Base-by-base conservation (phyloP, 1,140 invertebrate species). In the Pectinophora gossypiella region DNA sequence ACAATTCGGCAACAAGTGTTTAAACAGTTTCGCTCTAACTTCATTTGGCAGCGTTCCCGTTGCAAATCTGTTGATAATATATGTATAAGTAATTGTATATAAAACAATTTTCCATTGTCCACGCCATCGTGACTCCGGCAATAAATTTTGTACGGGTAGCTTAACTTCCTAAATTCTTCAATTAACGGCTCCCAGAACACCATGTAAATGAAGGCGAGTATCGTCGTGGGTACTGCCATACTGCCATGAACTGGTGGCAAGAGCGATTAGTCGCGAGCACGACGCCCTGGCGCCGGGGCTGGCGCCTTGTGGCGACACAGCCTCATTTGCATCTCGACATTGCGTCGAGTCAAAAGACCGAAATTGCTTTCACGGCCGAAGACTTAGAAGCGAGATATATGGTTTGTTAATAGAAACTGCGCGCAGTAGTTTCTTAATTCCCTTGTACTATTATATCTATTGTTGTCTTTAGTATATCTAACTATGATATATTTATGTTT, bases 271-370 rank as follows among this genome's bases (percentile, higher is more conserved):
- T 32, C 27, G 36, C n/a, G 36, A 5, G 23, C 13, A 16, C 36
- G 36, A 12, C 36, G 36, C 2, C n/a, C 7, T 15, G 36, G 36
- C 36, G 36, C 36, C 36, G 36, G 36, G 13, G 36, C 16, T 40
- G 36, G 36, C 36, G 36, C 36, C 36, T 40, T 6, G 10, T 40
- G 36, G 7, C 36, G 36, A 10, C 36, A 40, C 16, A 40, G 36
- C 36, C 36, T 40, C 36, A 15, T 40, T 40, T 40, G 36, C 36
- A 40, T 40, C 3, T 40, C 36, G 36, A 40, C 36, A 40, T 40
- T 15, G n/a, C 36, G 36, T 40, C 36, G 36, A 40, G 13, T 32
- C 27, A 32, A 32, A 32, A 32, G 27, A 32, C 27, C 27, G 27
- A 32, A 32, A 32, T 32, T 32, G 27, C 27, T 32, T 23, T 23